These are phyloP conservation scores for Dascillus cervinus DNA, from an alignment of 2,888 invertebrate species.

Conservation along the genomic window DNA sequence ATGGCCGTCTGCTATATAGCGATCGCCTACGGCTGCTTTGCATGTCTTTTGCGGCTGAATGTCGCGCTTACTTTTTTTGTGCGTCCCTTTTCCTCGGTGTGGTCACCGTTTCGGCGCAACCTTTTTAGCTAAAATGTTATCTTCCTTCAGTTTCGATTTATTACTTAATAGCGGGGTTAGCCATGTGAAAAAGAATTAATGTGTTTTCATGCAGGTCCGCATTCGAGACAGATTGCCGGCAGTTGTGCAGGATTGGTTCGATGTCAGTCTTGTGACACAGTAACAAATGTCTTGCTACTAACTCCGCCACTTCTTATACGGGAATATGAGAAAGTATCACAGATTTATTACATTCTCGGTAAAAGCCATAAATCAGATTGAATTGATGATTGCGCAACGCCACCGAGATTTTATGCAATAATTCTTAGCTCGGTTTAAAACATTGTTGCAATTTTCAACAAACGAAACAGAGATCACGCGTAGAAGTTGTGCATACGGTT, in stretches of 20 bases:
- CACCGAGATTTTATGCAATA: constrained; percentile 19
- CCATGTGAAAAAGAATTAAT: constrained; percentile 19
- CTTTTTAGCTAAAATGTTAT: no score
- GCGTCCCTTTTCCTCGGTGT: no score
- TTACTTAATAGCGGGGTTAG: no score
- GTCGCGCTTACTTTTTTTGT: no score
- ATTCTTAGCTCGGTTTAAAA: no score
- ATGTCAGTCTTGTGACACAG: constrained; percentile 21
- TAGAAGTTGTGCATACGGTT: no score
- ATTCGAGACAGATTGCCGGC: constrained; percentile 21
- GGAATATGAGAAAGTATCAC: constrained; percentile 29
- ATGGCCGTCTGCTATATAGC: constrained; percentile 28
- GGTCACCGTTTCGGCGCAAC: no score
- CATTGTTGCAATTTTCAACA: no score
- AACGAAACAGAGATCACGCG: no score
- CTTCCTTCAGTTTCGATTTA: no score
- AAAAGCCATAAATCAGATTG: constrained; percentile 23
- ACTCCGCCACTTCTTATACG: constrained; percentile 21
- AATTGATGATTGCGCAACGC: constrained; percentile 23
- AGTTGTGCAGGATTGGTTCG: constrained; percentile 20
- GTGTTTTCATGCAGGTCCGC: constrained; percentile 21
- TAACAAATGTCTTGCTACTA: constrained; percentile 22
- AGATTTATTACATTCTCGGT: constrained; percentile 25
- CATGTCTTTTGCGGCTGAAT: constrained; percentile 29
- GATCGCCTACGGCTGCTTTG: constrained; percentile 29